phyloP scores from a whole-genome alignment of 2,797 vertebrate genomes.

The Cyclura pinguis region DNA sequence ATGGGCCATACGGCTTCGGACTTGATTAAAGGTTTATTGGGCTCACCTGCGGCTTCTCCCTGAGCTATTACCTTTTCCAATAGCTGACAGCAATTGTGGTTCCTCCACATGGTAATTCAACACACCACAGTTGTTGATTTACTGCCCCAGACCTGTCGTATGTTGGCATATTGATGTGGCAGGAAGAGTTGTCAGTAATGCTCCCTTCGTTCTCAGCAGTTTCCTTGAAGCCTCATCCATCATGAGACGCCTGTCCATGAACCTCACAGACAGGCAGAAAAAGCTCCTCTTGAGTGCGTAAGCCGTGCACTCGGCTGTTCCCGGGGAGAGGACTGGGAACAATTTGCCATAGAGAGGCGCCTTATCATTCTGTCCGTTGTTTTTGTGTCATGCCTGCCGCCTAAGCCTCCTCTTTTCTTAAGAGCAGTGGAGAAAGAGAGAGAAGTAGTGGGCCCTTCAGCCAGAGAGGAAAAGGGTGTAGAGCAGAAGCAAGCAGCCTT shows the following conservation, averaged over 20 bases:
- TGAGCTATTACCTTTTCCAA: neutral
- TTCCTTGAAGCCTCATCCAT: neutral
- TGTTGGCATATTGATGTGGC: conserved; percentile 36
- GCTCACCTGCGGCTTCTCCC: neutral
- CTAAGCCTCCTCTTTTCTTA: neutral
- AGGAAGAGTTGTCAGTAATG: conserved; percentile 56
- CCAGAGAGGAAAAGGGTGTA: neutral
- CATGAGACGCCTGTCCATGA: neutral
- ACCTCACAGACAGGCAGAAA: conserved; percentile 30
- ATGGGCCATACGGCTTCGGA: neutral
- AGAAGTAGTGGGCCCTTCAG: neutral
- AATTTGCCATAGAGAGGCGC: neutral
- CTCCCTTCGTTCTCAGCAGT: conserved; percentile 41
- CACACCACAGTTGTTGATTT: conserved; percentile 63
- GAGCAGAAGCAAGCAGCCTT: neutral
- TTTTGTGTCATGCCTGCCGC: neutral
- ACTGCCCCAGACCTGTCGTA: conserved; percentile 51
- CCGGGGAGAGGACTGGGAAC: conserved; percentile 52
- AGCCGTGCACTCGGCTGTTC: neutral
- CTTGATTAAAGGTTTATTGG: neutral
- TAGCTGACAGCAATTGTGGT: conserved; percentile 51
- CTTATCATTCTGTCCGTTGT: neutral
- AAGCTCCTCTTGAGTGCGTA: neutral
- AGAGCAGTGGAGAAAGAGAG: neutral
- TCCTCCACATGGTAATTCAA: conserved; percentile 55